Evolutionary conservation across 2,113 vertebrate species (phyloP), one percentile per base, ranked within the genome.

Genomic region (Turdus rufiventris): DNA sequence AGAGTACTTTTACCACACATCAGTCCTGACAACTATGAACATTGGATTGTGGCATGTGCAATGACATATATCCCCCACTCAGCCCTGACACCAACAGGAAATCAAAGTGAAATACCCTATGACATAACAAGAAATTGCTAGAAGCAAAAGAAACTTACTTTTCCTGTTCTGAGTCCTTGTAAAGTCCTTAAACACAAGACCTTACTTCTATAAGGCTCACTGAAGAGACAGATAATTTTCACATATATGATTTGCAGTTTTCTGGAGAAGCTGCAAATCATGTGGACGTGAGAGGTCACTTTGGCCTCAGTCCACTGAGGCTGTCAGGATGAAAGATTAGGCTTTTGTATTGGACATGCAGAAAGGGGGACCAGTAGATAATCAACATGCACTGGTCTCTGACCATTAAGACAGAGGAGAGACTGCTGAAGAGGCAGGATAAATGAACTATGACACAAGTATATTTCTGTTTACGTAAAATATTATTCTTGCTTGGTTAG

Each of bases 1-100:
- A 4, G 36, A 73, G 3, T 57, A 19, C 36, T 86, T 72, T 40
- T 50, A 8, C 24, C 12, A 34, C 1, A 1, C 51, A 9, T 29
- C 29, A 62, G 9, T 25, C 33, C 15, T 28, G 34, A 40, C 10
- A 67, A 16, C 24, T n/a, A 8, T 10, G 8, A 81, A 24, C 10
- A 15, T 13, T n/a, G 28, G 15, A 61, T 50, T 0, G 1, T 19
- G 14, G 21, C 10, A 14, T 17, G 3, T 48, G 6, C 47, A 18
- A 34, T 5, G 9, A 10, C 10, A 51, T 14, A 13, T 19, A 18
- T 43, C 9, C 7, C 76, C 17, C 19, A 28, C 20, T 90, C 48
- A 43, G 57, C 33, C 15, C 36, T 73, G 58, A 53, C 25, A 38
- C 0, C 80, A 18, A 18, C 23, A 57, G 50, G 14, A 88, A 68